Percentiles rank a stretch among this genome's conserved stretches.
These are phyloP conservation scores for Pseudachorutes palmiensis DNA, from an alignment of 1,140 invertebrate genomes.

Conservation along the genomic window DNA sequence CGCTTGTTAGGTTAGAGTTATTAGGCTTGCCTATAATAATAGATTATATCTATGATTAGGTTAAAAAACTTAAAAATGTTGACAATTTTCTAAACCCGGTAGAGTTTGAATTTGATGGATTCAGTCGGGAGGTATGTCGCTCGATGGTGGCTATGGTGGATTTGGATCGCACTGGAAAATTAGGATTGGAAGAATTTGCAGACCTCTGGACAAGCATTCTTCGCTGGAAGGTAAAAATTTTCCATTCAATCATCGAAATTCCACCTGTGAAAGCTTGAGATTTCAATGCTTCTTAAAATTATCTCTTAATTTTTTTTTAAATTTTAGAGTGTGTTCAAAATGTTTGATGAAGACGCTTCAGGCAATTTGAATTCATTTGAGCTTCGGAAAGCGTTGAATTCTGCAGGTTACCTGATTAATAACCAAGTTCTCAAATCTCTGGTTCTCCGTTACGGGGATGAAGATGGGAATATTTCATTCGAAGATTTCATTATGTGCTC, in stretches of 20 bases:
- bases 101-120: conserved; percentile 73
- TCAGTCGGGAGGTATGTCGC: conserved; percentile 82
- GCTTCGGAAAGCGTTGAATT: conserved; percentile 72
- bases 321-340: conserved; percentile 43
- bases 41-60: too few species aligned
- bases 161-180: conserved; percentile 78
- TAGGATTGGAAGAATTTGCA: conserved; percentile 90
- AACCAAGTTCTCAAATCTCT: conserved; percentile 78
- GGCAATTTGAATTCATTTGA: conserved; percentile 75
- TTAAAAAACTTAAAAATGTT: too few species aligned
- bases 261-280: too few species aligned
- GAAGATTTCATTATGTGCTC: conserved; percentile 92
- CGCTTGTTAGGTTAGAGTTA: too few species aligned
- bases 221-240: conserved; percentile 63
- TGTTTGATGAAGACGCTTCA: conserved; percentile 53
- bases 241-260: too few species aligned
- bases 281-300: too few species aligned
- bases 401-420: conserved; percentile 80
- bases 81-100: conserved; percentile 40
- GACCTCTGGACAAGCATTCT: conserved; percentile 73
- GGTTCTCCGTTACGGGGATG: conserved; percentile 78
- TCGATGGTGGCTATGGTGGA: conserved; percentile 95
- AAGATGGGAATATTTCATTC: conserved; percentile 73
- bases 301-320: conserved; percentile 38
- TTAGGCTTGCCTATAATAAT: too few species aligned